phyloP scores from a whole-genome alignment of 2,888 invertebrate species.

The Luperina testacea region DNA sequence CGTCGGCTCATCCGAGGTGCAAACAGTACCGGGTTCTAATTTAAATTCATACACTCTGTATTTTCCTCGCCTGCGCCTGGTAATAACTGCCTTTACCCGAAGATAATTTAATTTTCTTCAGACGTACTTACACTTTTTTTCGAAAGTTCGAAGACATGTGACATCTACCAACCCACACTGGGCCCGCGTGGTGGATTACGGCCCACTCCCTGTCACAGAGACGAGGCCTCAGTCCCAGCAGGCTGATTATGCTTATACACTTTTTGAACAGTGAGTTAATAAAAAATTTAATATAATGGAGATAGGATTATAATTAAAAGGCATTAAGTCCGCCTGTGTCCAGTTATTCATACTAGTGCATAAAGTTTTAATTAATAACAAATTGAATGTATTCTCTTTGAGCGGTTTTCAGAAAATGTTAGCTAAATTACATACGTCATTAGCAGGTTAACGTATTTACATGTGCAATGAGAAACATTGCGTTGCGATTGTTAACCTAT shows the following conservation, averaged over 20 bases:
- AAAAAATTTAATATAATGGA: not conserved
- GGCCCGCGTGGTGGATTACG: no score
- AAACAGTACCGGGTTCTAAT: constrained; percentile 55
- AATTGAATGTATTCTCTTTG: not conserved
- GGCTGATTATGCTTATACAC: no score
- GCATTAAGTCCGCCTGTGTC: not conserved
- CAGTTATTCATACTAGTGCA: not conserved
- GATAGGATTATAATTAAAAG: not conserved
- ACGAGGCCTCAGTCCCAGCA: no score
- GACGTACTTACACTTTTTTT: constrained; percentile 37
- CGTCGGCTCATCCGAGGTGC: constrained; percentile 40
- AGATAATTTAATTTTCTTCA: constrained; percentile 65
- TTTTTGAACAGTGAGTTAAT: constrained; percentile 37
- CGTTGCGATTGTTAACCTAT: not conserved
- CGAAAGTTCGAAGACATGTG: not conserved
- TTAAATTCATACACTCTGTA: constrained; percentile 65
- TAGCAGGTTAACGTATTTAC: not conserved
- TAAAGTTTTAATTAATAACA: not conserved
- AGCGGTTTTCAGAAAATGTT: not conserved
- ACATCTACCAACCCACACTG: no score
- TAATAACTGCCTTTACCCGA: constrained; percentile 47
- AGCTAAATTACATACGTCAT: not conserved
- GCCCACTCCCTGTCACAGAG: no score
- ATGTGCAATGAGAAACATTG: not conserved
- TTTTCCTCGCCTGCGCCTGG: constrained; percentile 52